A percentile compares a stretch with the other conserved stretches of the same genome.
Evolutionary conservation across 2,113 vertebrate genomes (phyloP).

Genomic region (Oreochromis niloticus): DNA sequence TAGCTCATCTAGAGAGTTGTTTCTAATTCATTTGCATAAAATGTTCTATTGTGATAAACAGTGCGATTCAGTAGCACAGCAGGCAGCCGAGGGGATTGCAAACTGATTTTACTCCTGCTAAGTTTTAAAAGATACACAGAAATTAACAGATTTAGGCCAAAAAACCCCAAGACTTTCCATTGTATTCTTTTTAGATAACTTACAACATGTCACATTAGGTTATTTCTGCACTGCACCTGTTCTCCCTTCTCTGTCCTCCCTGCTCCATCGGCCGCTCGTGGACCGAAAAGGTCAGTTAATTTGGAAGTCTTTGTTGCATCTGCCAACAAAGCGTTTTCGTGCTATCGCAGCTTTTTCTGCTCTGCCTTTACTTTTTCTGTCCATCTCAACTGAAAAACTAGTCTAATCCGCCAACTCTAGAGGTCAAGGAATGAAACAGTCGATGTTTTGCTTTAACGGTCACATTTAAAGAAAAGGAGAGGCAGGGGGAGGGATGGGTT

Average conservation of each 20-base stretch:
- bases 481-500: neutral
- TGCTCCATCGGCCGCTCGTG: neutral
- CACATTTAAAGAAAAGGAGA: neutral
- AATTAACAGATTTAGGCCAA: neutral
- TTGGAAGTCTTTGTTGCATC: conserved; percentile 20
- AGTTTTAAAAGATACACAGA: neutral
- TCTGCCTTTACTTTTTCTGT: neutral
- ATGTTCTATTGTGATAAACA: neutral
- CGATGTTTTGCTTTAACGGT: neutral
- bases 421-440: conserved; percentile 3
- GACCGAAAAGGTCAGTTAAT: conserved; percentile 34
- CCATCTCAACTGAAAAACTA: conserved; percentile 9
- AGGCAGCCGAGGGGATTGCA: neutral
- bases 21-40: conserved; percentile 11
- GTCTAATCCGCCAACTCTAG: conserved; percentile 13
- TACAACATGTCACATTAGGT: neutral
- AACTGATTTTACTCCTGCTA: neutral
- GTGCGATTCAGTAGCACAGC: neutral
- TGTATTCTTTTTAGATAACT: neutral
- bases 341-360: neutral
- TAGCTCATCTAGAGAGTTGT: neutral
- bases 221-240: neutral
- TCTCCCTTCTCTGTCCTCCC: neutral
- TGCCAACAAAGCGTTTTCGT: conserved; percentile 30
- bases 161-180: accelerated